Percentiles rank a stretch among this genome's conserved stretches.
phyloP scores from a whole-genome alignment of 2,888 invertebrate species.

The Ophion costatus region DNA sequence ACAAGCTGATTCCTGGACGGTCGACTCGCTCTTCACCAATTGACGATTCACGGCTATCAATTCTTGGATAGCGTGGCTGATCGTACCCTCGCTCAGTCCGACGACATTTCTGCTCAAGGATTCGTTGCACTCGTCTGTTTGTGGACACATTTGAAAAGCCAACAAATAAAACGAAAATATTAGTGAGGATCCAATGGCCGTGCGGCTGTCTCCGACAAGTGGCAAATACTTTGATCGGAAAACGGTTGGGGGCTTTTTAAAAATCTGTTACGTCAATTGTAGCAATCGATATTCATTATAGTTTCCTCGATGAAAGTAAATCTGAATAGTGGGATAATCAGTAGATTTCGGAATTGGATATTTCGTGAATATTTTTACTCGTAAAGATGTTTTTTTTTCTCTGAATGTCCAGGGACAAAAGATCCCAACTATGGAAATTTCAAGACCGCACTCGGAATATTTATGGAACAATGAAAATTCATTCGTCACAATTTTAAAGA shows the following conservation, averaged over 20 bases:
- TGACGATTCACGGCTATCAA: constrained; percentile 79
- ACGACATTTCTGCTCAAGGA: constrained; percentile 78
- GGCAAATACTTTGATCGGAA: background rate
- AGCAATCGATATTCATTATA: background rate
- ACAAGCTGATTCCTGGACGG: constrained; percentile 80
- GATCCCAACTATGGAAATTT: too few species aligned
- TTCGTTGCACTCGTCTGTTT: constrained; percentile 80
- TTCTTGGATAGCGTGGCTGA: constrained; percentile 76
- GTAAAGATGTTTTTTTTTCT: background rate
- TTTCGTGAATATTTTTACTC: background rate
- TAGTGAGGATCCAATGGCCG: background rate
- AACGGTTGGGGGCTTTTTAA: background rate
- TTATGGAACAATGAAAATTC: too few species aligned
- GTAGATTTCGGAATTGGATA: background rate
- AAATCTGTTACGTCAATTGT: background rate
- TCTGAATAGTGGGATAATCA: background rate
- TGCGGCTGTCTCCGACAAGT: background rate
- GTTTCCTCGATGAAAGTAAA: background rate
- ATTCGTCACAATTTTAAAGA: too few species aligned
- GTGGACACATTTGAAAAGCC: constrained; percentile 5
- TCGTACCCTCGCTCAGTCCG: constrained; percentile 76
- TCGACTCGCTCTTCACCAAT: constrained; percentile 79
- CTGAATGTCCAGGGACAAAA: too few species aligned
- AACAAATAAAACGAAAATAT: background rate
- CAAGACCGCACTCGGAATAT: too few species aligned